phyloP scores from a whole-genome alignment of 1,140 invertebrate species.

The Drosophila guanche region DNA sequence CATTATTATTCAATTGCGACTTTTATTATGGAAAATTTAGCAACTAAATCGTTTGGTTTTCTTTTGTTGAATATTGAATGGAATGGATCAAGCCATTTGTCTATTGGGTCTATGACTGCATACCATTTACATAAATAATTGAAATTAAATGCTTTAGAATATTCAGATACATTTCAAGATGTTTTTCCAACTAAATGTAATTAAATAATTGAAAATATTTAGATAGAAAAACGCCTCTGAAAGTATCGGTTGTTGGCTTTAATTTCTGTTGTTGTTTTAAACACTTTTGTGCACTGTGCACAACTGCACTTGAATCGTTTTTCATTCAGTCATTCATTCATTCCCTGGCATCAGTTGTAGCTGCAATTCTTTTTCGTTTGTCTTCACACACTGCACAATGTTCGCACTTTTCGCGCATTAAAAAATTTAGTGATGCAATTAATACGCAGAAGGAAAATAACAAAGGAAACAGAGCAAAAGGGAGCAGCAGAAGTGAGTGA shows the following conservation, averaged over 20 bases:
- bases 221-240: no score
- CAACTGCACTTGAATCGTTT: constrained; percentile 63
- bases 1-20: no score
- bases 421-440: constrained; percentile 80
- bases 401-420: constrained; percentile 78
- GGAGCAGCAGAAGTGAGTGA: not conserved
- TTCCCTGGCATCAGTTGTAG: constrained; percentile 11
- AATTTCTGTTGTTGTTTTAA: constrained; percentile 5
- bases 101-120: no score
- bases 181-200: no score
- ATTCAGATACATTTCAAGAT: no score
- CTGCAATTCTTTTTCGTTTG: constrained; percentile 45
- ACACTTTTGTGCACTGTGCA: constrained; percentile 13
- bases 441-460: constrained; percentile 63
- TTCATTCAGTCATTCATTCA: constrained; percentile 42
- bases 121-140: no score
- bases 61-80: no score
- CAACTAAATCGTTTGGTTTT: no score
- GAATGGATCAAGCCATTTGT: no score
- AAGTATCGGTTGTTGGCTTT: not conserved
- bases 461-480: constrained; percentile 23
- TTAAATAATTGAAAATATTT: constrained; percentile 2
- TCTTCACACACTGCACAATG: constrained; percentile 65
- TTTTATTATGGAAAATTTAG: no score
- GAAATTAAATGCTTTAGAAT: no score